Conservation (phyloP, 2,797 vertebrate species). For the Siniperca obscura region DNA sequence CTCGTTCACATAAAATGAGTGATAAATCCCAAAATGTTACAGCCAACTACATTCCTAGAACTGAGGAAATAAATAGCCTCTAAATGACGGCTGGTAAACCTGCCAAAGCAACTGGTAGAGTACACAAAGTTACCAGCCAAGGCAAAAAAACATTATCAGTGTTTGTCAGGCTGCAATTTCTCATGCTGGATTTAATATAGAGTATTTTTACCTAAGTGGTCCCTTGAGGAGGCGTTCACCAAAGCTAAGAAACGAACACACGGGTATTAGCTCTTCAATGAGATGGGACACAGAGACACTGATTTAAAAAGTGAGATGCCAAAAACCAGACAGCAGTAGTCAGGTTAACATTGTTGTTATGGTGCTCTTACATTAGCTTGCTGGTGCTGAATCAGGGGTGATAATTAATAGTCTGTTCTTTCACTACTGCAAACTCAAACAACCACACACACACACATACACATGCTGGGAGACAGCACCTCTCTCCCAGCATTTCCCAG, state of each 20-base stretch:
- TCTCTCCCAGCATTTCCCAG: constrained; percentile 40
- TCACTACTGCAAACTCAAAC: constrained; percentile 22
- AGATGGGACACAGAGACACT: background rate
- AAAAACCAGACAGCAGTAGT: background rate
- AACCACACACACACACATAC: background rate
- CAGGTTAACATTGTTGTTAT: constrained; percentile 12
- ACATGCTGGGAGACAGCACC: background rate
- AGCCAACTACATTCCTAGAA: constrained; percentile 24
- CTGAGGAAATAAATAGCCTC: background rate
- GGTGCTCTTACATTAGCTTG: constrained; percentile 34
- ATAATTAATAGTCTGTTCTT: constrained; percentile 61
- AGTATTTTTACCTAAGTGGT: background rate
- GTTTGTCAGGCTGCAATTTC: background rate
- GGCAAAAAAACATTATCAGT: background rate
- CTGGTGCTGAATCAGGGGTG: constrained; percentile 56
- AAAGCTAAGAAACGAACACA: background rate
- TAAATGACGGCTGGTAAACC: constrained; percentile 14
- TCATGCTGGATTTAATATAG: background rate
- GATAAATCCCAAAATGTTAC: constrained; percentile 6
- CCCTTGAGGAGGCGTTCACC: background rate
- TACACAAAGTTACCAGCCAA: constrained; percentile 10
- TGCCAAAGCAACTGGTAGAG: constrained; percentile 17
- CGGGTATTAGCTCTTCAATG: background rate
- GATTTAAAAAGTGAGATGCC: background rate
- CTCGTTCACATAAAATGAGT: constrained; percentile 8